These are phyloP conservation scores for Sinelater perroti DNA, from an alignment of 2,888 invertebrate genomes.

Conservation along the genomic window DNA sequence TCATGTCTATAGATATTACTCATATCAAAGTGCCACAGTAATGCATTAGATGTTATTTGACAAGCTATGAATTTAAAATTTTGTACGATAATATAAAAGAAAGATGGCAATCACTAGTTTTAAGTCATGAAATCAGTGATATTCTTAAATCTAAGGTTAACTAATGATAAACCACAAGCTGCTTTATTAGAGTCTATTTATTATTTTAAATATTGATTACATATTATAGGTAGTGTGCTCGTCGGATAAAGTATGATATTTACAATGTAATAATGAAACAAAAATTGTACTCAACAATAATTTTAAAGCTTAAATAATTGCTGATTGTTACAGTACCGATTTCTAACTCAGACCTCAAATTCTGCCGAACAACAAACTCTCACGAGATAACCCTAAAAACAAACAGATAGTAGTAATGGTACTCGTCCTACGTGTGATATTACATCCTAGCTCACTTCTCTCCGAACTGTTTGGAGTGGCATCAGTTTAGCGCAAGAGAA, in stretches of 20 bases:
- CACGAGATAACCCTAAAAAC: constrained; percentile 8
- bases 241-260: constrained; percentile 62
- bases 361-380: background rate
- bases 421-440: constrained; percentile 22
- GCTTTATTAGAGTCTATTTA: constrained; percentile 62
- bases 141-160: too few relatives aligned
- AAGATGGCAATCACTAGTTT: too few relatives aligned
- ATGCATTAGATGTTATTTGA: too few relatives aligned
- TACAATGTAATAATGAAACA: constrained; percentile 61
- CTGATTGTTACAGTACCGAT: constrained; percentile 15
- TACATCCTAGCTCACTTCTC: constrained; percentile 31
- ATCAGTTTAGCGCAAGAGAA: constrained; percentile 24
- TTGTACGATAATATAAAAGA: too few relatives aligned
- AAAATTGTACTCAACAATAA: constrained; percentile 58
- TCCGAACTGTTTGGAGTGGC: constrained; percentile 56
- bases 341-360: background rate
- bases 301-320: constrained; percentile 55
- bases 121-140: too few relatives aligned
- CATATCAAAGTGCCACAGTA: too few relatives aligned
- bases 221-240: constrained; percentile 63
- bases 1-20: too few relatives aligned
- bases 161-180: too few relatives aligned
- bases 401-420: constrained; percentile 15
- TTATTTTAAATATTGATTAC: constrained; percentile 63
- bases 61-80: too few relatives aligned